Conservation (phyloP, 2,888 invertebrate species). For the Aphidius colemani region DNA sequence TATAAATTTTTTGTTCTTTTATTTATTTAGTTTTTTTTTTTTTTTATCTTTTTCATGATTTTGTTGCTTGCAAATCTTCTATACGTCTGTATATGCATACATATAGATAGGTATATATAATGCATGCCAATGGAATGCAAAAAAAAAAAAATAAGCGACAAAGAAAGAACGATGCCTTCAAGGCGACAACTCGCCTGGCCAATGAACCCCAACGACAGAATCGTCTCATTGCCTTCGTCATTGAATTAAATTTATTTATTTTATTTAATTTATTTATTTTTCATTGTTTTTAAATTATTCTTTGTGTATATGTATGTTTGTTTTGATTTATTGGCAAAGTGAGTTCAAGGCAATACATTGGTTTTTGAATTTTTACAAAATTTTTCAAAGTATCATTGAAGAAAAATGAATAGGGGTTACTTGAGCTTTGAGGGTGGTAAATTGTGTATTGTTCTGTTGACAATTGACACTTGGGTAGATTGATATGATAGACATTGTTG, state of each 20-base stretch:
- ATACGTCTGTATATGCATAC: neutral
- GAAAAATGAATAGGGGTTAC: too few species aligned
- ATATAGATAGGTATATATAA: neutral
- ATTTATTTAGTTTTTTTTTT: slow-evolving; percentile 13
- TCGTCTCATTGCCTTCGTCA: slow-evolving; percentile 10
- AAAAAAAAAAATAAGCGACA: slow-evolving; percentile 20
- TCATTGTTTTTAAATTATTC: slow-evolving; percentile 3
- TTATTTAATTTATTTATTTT: neutral
- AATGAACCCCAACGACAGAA: slow-evolving; percentile 46
- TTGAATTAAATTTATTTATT: slow-evolving; percentile 2
- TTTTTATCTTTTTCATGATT: slow-evolving; percentile 7
- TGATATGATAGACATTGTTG: too few species aligned
- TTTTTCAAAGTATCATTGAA: too few species aligned
- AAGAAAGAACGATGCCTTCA: slow-evolving; percentile 43
- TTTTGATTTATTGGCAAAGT: too few species aligned
- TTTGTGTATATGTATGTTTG: slow-evolving; percentile 8
- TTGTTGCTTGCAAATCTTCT: slow-evolving; percentile 5
- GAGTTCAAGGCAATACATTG: too few species aligned
- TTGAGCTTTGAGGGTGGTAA: too few species aligned
- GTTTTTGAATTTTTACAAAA: too few species aligned
- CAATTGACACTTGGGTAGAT: too few species aligned
- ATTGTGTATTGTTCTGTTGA: too few species aligned
- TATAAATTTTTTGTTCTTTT: slow-evolving; percentile 3
- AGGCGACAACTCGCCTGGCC: slow-evolving; percentile 56
- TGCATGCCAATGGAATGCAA: slow-evolving; percentile 14